These are phyloP conservation scores for Zaprionus vittiger DNA, from an alignment of 1,140 invertebrate genomes.

Conservation along the genomic window DNA sequence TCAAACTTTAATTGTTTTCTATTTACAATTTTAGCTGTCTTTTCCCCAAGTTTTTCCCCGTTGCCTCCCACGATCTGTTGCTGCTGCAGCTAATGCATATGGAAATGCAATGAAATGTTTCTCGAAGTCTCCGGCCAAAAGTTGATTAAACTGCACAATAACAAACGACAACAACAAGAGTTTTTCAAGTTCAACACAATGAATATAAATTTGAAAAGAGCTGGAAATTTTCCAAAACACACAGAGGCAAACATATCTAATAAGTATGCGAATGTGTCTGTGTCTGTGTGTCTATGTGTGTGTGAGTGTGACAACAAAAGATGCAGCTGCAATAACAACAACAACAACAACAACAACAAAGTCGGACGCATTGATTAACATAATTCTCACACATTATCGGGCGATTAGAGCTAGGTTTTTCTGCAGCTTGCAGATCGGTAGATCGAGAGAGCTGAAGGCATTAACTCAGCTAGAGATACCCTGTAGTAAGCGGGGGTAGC, in stretches of 20 bases:
- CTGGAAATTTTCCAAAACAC: conserved; percentile 72
- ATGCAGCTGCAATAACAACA: conserved; percentile 46
- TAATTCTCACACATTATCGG: conserved; percentile 67
- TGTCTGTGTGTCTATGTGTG: neutral
- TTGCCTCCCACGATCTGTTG: neutral
- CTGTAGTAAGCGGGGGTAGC: neutral
- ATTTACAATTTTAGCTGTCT: neutral
- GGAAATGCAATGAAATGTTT: conserved; percentile 78
- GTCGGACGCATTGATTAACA: conserved; percentile 37
- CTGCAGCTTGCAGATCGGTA: neutral
- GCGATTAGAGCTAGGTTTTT: conserved; percentile 44
- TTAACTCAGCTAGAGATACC: neutral
- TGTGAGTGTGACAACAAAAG: conserved; percentile 26
- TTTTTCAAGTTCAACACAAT: conserved; percentile 79
- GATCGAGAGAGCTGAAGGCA: neutral
- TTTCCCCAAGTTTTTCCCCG: neutral
- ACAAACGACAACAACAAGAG: conserved; percentile 61
- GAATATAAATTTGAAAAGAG: conserved; percentile 74
- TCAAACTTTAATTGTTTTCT: no score
- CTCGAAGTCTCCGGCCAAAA: conserved; percentile 73
- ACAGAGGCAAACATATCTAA: conserved; percentile 9
- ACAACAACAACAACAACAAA: conserved; percentile 28
- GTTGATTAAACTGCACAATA: conserved; percentile 82
- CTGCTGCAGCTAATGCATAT: conserved; percentile 50
- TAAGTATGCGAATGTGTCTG: neutral